These are phyloP conservation scores for Perdita meconis DNA, from an alignment of 2,888 invertebrate genomes.

Conservation along the genomic window DNA sequence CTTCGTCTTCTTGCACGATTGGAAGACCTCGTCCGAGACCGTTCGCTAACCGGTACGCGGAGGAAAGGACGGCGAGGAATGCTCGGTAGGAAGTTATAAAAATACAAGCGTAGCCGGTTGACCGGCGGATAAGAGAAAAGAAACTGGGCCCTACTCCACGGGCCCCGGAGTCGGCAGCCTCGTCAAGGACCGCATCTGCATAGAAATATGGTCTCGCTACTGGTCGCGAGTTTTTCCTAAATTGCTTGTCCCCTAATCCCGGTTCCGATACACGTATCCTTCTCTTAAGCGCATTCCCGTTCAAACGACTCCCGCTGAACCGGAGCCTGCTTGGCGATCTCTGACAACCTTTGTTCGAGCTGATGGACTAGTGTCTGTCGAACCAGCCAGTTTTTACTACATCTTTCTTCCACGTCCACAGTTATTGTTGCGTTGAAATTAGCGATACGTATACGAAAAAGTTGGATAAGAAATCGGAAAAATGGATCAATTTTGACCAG, in stretches of 20 bases:
- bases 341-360: no score
- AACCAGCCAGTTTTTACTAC: no score
- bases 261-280: background rate
- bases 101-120: conserved; percentile 51
- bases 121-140: conserved; percentile 14
- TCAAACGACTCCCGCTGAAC: no score
- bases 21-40: conserved; percentile 60
- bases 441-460: no score
- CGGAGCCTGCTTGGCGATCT: no score
- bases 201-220: conserved; percentile 34
- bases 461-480: no score
- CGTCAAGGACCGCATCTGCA: conserved; percentile 45
- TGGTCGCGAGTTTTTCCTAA: conserved; percentile 35
- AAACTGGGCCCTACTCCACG: conserved; percentile 8
- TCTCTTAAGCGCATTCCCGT: no score
- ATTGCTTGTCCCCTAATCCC: background rate
- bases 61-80: conserved; percentile 55
- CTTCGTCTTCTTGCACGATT: conserved; percentile 34
- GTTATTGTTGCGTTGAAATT: no score
- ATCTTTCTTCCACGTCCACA: no score
- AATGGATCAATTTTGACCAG: no score
- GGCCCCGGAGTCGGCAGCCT: conserved; percentile 1
- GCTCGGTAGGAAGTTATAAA: conserved; percentile 65
- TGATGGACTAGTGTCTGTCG: no score
- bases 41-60: conserved; percentile 60